phyloP scores from a whole-genome alignment of 2,797 vertebrate species.

The Pelodytes ibericus region DNA sequence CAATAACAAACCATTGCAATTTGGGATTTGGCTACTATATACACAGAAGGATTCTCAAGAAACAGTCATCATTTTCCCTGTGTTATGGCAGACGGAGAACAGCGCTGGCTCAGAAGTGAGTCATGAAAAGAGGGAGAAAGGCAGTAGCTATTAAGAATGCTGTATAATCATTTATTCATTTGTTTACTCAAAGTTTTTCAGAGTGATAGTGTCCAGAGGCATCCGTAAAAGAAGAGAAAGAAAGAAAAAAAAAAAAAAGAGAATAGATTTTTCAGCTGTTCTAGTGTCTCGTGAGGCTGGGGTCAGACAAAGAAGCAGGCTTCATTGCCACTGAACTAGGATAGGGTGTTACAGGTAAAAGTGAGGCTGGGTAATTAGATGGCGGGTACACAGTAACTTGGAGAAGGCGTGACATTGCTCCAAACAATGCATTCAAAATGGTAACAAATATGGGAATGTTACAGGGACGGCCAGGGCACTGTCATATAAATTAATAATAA shows the following conservation, averaged over 20 bases:
- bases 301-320: conserved; percentile 61
- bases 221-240: conserved; percentile 46
- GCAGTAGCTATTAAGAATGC: conserved; percentile 76
- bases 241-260: too few relatives aligned
- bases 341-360: conserved; percentile 61
- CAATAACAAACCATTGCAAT: conserved; percentile 94
- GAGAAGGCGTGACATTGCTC: too few relatives aligned
- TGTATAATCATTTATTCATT: conserved; percentile 78
- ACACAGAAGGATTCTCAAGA: conserved; percentile 78
- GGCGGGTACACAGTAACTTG: too few relatives aligned
- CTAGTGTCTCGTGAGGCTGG: conserved; percentile 59
- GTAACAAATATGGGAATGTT: too few relatives aligned
- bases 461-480: too few relatives aligned
- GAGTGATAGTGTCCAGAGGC: conserved; percentile 85
- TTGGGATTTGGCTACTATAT: conserved; percentile 79
- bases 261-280: conserved; percentile 76
- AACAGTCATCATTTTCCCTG: conserved; percentile 78
- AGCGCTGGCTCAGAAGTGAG: conserved; percentile 77
- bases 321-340: conserved; percentile 67
- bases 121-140: conserved; percentile 69
- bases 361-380: conserved; percentile 56
- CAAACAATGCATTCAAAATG: too few relatives aligned
- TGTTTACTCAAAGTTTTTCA: conserved; percentile 81
- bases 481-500: too few relatives aligned
- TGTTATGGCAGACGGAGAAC: conserved; percentile 83